Evolutionary conservation across 2,888 invertebrate genomes (phyloP).

Genomic region (Cataglyphis livida): DNA sequence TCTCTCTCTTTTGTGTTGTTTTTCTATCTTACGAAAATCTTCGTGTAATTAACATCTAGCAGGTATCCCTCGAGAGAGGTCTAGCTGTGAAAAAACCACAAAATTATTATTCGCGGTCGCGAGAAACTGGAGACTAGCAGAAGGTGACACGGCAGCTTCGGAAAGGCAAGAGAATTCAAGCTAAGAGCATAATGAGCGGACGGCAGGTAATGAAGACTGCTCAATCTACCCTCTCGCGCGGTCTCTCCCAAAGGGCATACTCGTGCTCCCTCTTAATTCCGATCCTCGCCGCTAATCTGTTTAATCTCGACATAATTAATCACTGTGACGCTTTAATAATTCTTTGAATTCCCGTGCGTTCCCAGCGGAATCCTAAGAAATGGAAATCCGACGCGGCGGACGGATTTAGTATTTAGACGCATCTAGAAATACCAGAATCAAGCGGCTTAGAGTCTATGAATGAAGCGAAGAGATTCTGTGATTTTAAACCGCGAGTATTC

Average conservation of each 20-base stretch:
- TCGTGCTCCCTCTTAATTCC: slow-evolving; percentile 69
- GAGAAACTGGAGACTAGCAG: slow-evolving; percentile 25
- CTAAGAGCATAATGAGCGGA: slow-evolving; percentile 82
- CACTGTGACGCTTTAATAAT: slow-evolving; percentile 76
- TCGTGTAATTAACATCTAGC: not conserved
- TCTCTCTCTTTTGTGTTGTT: not conserved
- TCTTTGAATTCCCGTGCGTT: slow-evolving; percentile 56
- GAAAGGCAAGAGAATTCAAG: slow-evolving; percentile 73
- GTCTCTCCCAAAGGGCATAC: slow-evolving; percentile 70
- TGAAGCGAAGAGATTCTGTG: not conserved
- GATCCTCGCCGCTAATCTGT: slow-evolving; percentile 74
- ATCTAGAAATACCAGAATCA: slow-evolving; percentile 13
- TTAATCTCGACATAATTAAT: slow-evolving; percentile 79
- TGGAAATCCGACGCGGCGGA: slow-evolving; percentile 21
- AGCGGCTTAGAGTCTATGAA: slow-evolving; percentile 8
- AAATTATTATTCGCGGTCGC: slow-evolving; percentile 17
- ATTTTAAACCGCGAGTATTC: slow-evolving; percentile 1
- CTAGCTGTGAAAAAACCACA: not conserved
- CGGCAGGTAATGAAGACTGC: slow-evolving; percentile 82
- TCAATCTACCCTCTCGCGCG: slow-evolving; percentile 78
- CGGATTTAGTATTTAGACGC: slow-evolving; percentile 1
- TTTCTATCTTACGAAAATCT: not conserved
- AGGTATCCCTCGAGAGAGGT: not conserved
- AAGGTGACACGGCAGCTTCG: slow-evolving; percentile 63
- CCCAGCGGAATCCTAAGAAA: slow-evolving; percentile 27